Percentiles rank a stretch among this genome's conserved stretches.
Conservation (phyloP, 2,888 invertebrate species). For the Calliphora vomitoria region DNA sequence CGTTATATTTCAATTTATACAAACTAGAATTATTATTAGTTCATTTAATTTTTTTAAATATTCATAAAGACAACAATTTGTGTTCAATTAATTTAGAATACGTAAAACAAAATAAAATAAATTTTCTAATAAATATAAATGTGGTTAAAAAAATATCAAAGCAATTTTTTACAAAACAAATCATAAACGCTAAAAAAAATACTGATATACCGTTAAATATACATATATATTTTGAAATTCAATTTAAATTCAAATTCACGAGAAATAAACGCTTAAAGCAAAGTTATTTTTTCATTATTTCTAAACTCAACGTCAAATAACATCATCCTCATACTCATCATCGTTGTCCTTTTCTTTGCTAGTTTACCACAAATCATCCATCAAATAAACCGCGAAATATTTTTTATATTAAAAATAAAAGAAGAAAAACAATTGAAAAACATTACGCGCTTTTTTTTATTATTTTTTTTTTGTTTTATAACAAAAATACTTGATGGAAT, state of each 20-base stretch:
- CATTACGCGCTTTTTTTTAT: slow-evolving; percentile 40
- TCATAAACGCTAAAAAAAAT: slow-evolving; percentile 38
- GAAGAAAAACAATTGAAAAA: not conserved
- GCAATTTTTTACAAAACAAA: slow-evolving; percentile 18
- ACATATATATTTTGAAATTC: slow-evolving; percentile 46
- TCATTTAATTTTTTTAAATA: not conserved
- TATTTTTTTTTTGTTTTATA: slow-evolving; percentile 1
- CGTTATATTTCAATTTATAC: slow-evolving; percentile 8
- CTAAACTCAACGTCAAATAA: slow-evolving; percentile 77
- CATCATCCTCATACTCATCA: slow-evolving; percentile 7
- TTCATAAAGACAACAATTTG: slow-evolving; percentile 16
- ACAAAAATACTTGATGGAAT: slow-evolving; percentile 34
- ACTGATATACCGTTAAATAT: not conserved
- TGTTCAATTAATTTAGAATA: not conserved
- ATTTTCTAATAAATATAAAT: slow-evolving; percentile 30
- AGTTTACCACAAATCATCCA: not conserved
- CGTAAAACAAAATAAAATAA: not conserved
- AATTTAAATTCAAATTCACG: slow-evolving; percentile 71
- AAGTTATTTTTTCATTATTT: slow-evolving; percentile 84
- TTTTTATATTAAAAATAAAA: slow-evolving; percentile 48
- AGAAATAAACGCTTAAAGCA: slow-evolving; percentile 79
- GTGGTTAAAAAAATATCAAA: not conserved
- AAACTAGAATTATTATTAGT: not conserved
- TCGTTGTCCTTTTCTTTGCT: slow-evolving; percentile 1
- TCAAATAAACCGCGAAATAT: slow-evolving; percentile 65